Evolutionary conservation across 2,113 vertebrate species (phyloP).

Genomic region (Rhynchopsitta pachyrhyncha): DNA sequence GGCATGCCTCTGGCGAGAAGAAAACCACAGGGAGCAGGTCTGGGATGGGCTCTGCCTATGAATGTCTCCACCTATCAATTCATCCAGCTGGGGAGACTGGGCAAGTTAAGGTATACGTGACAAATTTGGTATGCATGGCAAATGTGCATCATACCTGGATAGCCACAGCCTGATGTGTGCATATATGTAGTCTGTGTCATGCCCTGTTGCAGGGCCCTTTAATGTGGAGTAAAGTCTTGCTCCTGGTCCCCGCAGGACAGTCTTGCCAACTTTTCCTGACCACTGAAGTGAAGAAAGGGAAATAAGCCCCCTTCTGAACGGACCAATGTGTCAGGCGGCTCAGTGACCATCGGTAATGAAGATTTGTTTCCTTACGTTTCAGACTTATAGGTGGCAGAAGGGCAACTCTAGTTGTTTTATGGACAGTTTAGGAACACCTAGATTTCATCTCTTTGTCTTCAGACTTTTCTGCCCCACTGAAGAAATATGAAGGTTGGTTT

Average conservation of each 20-base stretch:
- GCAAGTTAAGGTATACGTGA: background rate
- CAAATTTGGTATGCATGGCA: background rate
- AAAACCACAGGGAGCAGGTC: background rate
- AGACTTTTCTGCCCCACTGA: background rate
- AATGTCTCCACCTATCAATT: background rate
- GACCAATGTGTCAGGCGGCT: background rate
- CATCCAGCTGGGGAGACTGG: no score
- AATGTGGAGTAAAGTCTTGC: background rate
- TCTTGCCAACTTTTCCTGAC: background rate
- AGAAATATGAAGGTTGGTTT: background rate
- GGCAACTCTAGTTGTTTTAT: background rate
- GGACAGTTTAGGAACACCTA: background rate
- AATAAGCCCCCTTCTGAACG: background rate
- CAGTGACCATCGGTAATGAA: rapidly evolving
- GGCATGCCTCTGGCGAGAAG: background rate
- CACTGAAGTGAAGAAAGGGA: background rate
- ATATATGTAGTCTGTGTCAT: background rate
- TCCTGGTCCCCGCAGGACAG: background rate
- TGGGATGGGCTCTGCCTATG: background rate
- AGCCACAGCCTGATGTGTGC: background rate
- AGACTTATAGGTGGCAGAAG: background rate
- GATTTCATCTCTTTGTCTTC: background rate
- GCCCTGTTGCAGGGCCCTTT: background rate
- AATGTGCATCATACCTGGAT: background rate
- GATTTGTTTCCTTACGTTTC: background rate